Evolutionary conservation across 2,113 vertebrate species (phyloP).

Genomic region (Rhadina sibilatrix): DNA sequence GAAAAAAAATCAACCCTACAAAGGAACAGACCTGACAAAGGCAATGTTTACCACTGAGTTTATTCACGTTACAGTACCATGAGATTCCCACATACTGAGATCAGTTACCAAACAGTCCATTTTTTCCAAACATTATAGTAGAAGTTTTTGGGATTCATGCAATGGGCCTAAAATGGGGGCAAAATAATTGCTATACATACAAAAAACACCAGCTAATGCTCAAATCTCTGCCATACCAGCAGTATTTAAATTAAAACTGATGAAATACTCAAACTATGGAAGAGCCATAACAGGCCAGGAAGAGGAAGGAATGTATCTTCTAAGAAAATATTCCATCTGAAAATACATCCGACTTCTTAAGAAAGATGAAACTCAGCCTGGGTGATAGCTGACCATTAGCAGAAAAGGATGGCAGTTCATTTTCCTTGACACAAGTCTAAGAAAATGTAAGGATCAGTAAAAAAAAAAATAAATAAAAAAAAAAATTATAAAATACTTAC

Average conservation of each 20-base stretch:
- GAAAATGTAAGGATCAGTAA: neutral
- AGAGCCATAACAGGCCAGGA: neutral
- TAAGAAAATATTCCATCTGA: neutral
- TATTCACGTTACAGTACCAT: neutral
- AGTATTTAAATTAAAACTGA: neutral
- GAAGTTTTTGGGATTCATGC: neutral
- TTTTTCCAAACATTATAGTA: neutral
- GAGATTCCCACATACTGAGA: neutral
- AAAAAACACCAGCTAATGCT: neutral
- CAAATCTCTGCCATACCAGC: neutral
- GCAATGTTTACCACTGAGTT: neutral
- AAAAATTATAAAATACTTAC: neutral
- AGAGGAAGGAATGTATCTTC: neutral
- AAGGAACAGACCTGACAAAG: neutral
- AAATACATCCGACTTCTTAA: neutral
- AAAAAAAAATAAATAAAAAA: neutral
- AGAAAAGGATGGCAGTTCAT: neutral
- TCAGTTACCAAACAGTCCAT: neutral
- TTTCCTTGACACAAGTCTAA: neutral
- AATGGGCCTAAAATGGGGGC: neutral
- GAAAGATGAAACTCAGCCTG: neutral
- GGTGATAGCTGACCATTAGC: rapidly evolving
- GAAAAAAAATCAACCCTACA: neutral
- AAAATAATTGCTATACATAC: neutral
- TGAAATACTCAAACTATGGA: neutral